A percentile compares a stretch with the other conserved stretches of the same genome.
Conservation (phyloP, 2,888 invertebrate species). For the Orthosia incerta region DNA sequence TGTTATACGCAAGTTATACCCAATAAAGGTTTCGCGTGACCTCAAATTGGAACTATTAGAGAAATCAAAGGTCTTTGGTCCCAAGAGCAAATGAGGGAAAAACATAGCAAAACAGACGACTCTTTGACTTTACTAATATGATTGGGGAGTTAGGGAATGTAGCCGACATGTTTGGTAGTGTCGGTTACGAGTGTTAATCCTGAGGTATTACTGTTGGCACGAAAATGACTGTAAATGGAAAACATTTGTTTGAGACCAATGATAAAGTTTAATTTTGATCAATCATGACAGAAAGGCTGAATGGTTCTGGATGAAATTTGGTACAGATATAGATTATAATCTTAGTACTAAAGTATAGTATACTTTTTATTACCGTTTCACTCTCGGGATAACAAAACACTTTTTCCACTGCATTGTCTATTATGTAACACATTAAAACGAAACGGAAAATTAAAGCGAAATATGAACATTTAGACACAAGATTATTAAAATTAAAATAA, state of each 20-base stretch:
- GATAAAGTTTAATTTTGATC: not conserved
- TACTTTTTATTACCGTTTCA: too few species aligned
- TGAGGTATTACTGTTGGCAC: not conserved
- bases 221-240: not conserved
- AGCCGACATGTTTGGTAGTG: constrained; percentile 1
- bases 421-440: too few species aligned
- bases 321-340: too few species aligned
- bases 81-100: constrained; percentile 20
- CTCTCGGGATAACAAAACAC: too few species aligned
- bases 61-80: constrained; percentile 25
- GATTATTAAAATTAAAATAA: too few species aligned
- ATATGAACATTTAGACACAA: too few species aligned
- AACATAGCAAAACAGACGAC: constrained; percentile 20
- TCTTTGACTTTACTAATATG: constrained; percentile 47
- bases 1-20: not conserved
- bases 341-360: too few species aligned
- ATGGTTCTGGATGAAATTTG: too few species aligned
- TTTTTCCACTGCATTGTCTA: too few species aligned
- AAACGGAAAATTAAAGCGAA: too few species aligned
- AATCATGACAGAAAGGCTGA: too few species aligned
- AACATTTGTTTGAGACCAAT: not conserved
- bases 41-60: not conserved
- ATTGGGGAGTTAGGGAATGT: constrained; percentile 50
- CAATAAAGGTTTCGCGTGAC: not conserved
- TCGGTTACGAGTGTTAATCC: constrained; percentile 22